Evolutionary conservation across 2,113 vertebrate genomes (phyloP).

Genomic region (Ivindomyrus marchei): DNA sequence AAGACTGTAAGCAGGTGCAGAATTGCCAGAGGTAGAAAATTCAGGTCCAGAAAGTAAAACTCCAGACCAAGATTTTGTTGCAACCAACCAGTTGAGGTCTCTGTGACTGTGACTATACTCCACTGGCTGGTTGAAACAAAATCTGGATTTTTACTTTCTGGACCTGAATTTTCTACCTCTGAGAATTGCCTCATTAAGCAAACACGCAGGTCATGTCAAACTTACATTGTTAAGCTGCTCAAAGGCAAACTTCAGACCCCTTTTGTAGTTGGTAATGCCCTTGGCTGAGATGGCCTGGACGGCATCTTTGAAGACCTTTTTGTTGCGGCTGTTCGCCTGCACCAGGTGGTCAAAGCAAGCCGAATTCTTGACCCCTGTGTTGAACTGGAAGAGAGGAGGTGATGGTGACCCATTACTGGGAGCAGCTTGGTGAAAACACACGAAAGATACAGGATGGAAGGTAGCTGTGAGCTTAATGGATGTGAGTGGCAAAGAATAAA

Average conservation of each 20-base stretch:
- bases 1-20: background rate
- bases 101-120: background rate
- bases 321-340: constrained; percentile 96
- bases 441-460: background rate
- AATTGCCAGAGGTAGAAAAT: background rate
- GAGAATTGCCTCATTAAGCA: background rate
- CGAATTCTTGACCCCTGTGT: constrained; percentile 87
- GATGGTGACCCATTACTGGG: background rate
- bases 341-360: constrained; percentile 95
- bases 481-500: background rate
- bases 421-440: background rate
- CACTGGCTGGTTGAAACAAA: background rate
- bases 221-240: constrained; percentile 88
- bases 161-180: background rate
- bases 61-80: background rate
- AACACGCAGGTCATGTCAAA: constrained; percentile 21
- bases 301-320: constrained; percentile 92
- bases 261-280: constrained; percentile 96
- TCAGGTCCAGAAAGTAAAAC: background rate
- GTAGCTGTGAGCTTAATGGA: background rate
- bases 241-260: constrained; percentile 95
- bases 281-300: constrained; percentile 94
- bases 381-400: constrained; percentile 69
- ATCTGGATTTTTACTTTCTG: background rate
- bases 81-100: background rate